These are phyloP conservation scores for Sipha flava DNA, from an alignment of 1,140 invertebrate genomes.

Conservation along the genomic window DNA sequence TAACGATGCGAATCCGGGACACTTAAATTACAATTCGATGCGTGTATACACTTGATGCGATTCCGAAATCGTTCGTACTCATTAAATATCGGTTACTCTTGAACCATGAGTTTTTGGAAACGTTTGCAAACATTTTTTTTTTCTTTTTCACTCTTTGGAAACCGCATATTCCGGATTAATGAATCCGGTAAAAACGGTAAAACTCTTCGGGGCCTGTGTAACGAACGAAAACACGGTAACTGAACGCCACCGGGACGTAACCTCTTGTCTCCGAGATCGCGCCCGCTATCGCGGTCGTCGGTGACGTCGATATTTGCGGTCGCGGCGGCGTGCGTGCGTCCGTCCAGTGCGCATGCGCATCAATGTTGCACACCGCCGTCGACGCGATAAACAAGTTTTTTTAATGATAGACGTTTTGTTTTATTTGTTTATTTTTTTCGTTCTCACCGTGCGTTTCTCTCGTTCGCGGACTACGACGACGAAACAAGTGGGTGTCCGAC, in stretches of 20 bases:
- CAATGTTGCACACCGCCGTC: not conserved
- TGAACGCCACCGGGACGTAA: not conserved
- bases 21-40: too few species aligned
- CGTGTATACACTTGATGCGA: too few species aligned
- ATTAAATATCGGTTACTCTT: too few species aligned
- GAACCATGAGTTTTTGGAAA: too few species aligned
- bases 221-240: too few species aligned
- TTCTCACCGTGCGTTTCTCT: not conserved
- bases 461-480: not conserved
- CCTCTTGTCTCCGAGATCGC: not conserved
- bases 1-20: too few species aligned
- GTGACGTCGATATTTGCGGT: not conserved
- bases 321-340: not conserved
- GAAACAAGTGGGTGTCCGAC: constrained; percentile 14
- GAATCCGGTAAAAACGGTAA: too few species aligned
- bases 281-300: not conserved
- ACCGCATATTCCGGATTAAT: too few species aligned
- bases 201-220: too few species aligned
- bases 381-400: constrained; percentile 20
- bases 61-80: too few species aligned
- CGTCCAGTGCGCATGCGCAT: not conserved
- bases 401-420: not conserved
- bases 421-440: not conserved
- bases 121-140: too few species aligned
- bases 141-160: too few species aligned